Evolutionary conservation across 2,113 vertebrate species (phyloP), one percentile per base, ranked within the genome.

Genomic region (Bufo gargarizans): DNA sequence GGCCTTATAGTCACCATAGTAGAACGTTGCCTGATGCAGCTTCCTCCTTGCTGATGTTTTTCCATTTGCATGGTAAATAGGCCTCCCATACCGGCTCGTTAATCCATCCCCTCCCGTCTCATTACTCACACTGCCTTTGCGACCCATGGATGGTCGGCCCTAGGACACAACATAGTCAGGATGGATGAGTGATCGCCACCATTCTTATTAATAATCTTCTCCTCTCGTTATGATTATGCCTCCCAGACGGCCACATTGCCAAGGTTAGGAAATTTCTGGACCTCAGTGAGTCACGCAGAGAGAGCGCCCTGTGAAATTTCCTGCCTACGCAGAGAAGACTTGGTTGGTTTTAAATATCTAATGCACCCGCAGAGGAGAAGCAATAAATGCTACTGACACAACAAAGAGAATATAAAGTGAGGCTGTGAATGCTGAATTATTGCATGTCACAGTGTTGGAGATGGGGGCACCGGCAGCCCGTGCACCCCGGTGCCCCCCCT

Each of bases 331-430:
- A 69, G 33, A 67, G 19, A 83, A 56, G 17, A 78, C 50, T 58
- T 80, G 77, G 77, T n/a, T 80, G 77, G 77, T 69, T 53, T 69
- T 76, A 50, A 67, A 83, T 50, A 50, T 49, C 61, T 53, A 19
- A 22, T 80, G 61, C 19, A 16, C 16, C 9, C 61, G 49, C 47
- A 17, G 47, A 61, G 65, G 19, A 67, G 43, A 69, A 14, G 82
- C 50, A 17, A 53, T 84, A 56, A 84, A 67, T 49, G 82, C 45
- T 71, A 7, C 63, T 84, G 82, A 84, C 82, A 84, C 63, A 69
- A 84, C 82, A 84, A 69, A 69, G 59, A 69, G 82, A 71, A 84
- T 84, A 55, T 33, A 55, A 50, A 84, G 82, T 84, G 82, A 84
- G 82, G 0, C 63, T 12, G 80, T 65, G 80, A 65, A 65, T 82